These are phyloP conservation scores for Acanthis flammea DNA, from an alignment of 2,797 vertebrate species.

Conservation along the genomic window DNA sequence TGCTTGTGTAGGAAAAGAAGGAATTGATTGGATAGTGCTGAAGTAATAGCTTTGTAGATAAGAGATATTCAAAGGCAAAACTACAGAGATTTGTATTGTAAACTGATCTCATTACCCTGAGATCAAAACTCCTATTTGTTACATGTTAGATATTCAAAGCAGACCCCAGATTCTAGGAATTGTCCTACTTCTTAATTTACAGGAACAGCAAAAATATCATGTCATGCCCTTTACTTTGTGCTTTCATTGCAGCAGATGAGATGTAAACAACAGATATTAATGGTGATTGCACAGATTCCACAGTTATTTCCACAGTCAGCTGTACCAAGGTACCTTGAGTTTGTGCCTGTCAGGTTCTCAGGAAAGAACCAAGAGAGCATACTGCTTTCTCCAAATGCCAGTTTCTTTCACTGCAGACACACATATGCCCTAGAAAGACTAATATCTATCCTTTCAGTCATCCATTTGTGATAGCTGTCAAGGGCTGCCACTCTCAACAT, in stretches of 20 bases:
- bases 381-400: neutral
- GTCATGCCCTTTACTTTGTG: neutral
- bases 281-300: neutral
- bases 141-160: neutral
- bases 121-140: neutral
- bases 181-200: neutral
- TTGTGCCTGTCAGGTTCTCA: neutral
- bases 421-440: neutral
- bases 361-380: neutral
- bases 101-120: neutral
- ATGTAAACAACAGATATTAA: neutral
- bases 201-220: neutral
- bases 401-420: neutral
- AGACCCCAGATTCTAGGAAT: neutral
- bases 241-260: neutral
- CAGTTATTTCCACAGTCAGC: neutral
- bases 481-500: neutral
- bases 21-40: neutral
- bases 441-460: neutral
- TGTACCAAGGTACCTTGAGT: neutral
- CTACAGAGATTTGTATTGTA: neutral
- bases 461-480: neutral
- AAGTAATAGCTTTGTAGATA: neutral
- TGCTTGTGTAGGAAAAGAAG: neutral
- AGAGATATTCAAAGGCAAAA: neutral